Conservation (phyloP, 1,140 invertebrate genomes). For the Planococcus citri region DNA sequence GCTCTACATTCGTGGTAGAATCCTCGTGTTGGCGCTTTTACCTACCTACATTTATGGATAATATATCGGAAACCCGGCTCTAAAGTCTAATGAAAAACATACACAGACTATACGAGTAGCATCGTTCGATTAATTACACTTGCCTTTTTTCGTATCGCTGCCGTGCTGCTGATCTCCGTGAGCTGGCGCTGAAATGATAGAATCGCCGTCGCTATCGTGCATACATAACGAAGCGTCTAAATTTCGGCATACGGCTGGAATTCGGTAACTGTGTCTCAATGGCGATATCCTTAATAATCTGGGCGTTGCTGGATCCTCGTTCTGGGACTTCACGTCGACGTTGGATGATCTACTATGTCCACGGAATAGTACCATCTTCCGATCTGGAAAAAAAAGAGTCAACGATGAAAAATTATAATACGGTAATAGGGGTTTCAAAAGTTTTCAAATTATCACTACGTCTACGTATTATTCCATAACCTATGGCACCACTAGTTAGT, state of each 20-base stretch:
- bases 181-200: not conserved
- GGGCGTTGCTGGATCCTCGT: constrained; percentile 6
- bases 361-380: constrained; percentile 2
- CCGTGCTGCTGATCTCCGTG: not conserved
- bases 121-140: not conserved
- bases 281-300: constrained; percentile 8
- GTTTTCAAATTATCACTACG: not conserved
- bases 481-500: too few species aligned
- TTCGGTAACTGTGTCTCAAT: constrained; percentile 8
- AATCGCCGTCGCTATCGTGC: constrained; percentile 2
- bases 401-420: not conserved
- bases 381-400: not conserved
- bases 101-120: too few species aligned
- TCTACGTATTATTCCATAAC: not conserved
- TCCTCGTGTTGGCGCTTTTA: too few species aligned
- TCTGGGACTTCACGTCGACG: not conserved
- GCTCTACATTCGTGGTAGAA: too few species aligned
- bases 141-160: constrained; percentile 4
- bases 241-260: not conserved
- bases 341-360: not conserved
- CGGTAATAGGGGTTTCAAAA: not conserved
- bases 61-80: too few species aligned
- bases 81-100: too few species aligned
- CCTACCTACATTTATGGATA: too few species aligned
- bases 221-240: not conserved